Evolutionary conservation across 2,797 vertebrate genomes (phyloP), one percentile per base, ranked within the genome.

Genomic region (Babyrousa celebensis): DNA sequence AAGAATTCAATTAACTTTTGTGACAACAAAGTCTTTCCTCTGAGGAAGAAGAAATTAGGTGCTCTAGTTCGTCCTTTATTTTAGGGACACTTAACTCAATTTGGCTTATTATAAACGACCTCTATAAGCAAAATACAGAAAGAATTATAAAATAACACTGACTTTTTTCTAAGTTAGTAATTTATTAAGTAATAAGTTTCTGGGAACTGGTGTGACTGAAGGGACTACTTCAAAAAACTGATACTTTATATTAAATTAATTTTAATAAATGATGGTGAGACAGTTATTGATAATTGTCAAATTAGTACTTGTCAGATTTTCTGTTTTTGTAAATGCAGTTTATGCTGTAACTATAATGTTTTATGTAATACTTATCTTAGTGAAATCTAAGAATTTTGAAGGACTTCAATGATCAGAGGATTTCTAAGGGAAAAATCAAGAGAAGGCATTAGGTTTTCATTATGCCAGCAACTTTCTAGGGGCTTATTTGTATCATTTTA

Each of bases 1-100:
- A 97, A 63, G 77, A 95, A 97, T 95, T 96, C 96, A 97, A 91
- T 98, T 98, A 97, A 96, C 65, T 94, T 93, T 85, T 84, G 60
- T 96, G 84, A 92, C 77, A 82, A 91, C 58, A 93, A 20, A 88
- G 63, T 3, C 63, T 95, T 95, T 97, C 79, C 95, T 95, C 80
- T 60, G 89, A 97, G 96, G 93, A 97, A 74, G 90, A 94, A 91
- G 92, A 97, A 98, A 97, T 96, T 88, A 94, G 92, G 87, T 85
- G 96, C 29, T 97, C 97, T 77, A 94, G 70, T 97, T 97, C 29
- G 10, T 87, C 93, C 89, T 92, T 90, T 96, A 89, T 95, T 96
- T 95, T 89, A 71, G 90, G 89, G 15, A 70, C 62, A 63, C 43
- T 56, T 70, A n/a, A n/a, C 12, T 92, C 25, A 79, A 32, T 96